Evolutionary conservation across 2,113 vertebrate genomes (phyloP), one percentile per base, ranked within the genome.

Genomic region (Vulpes lagopus): DNA sequence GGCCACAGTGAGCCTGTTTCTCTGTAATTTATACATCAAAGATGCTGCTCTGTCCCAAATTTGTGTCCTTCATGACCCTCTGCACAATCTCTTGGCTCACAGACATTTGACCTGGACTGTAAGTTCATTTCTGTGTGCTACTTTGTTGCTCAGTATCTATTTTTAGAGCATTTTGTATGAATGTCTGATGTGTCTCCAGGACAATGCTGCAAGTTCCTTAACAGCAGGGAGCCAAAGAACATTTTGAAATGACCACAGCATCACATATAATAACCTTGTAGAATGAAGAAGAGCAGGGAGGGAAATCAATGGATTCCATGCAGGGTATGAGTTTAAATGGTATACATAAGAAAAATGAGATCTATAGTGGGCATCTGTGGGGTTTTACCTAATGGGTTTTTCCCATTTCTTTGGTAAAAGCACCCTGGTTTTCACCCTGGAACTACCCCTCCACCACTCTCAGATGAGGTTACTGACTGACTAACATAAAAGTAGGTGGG

Each of bases 181-280:
- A 84, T 23, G 38, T 91, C 51, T 73, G 38, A 92, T 78, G 60
- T 89, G 51, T 86, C 79, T 95, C 79, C 49, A 91, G 38, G 79
- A 82, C 30, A 62, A 55, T 43, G 65, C 0, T 86, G 15, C 78
- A 78, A 95, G 89, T 53, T 74, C 17, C 49, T n/a, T 53, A 62
- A 59, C 38, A 96, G 38, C 38, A 35, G 8, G 17, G 2, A 22
- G 16, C 55, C 74, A 85, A 85, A 59, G 73, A 85, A 84, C 64
- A 64, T 92, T 85, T 59, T 93, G 62, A 80, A 53, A n/a, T 53
- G 79, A 69, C 16, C n/a, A 86, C 6, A 27, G 62, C 17, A 57
- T 30, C n/a, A 27, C 92, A 79, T 27, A 59, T 57, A 65, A 83
- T 23, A 71, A 78, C 62, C 8, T 43, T 1, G 0, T 19, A 87